These are phyloP conservation scores for Alouatta palliata DNA, from an alignment of 2,113 vertebrate genomes.

Conservation along the genomic window DNA sequence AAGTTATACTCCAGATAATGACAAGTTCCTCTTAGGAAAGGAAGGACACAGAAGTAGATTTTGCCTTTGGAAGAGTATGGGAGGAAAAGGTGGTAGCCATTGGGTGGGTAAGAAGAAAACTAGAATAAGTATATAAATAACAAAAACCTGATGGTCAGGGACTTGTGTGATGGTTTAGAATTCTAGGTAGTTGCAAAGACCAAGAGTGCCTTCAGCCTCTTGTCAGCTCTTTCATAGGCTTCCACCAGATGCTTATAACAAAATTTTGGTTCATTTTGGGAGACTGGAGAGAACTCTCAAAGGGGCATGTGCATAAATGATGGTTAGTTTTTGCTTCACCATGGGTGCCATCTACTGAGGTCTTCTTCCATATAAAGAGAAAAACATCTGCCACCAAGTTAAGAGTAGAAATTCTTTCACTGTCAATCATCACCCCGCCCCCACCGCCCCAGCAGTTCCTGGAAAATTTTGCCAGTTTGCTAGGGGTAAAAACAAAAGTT, in stretches of 20 bases:
- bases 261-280: not conserved
- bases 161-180: not conserved
- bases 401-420: not conserved
- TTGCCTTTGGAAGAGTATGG: not conserved
- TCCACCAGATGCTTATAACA: not conserved
- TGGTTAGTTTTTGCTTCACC: not conserved
- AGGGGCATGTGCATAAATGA: not conserved
- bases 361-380: not conserved
- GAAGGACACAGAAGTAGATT: not conserved
- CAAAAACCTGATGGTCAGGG: not conserved
- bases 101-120: not conserved
- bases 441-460: not conserved
- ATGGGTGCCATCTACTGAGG: not conserved
- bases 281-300: not conserved
- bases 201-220: not conserved
- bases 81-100: not conserved
- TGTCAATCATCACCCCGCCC: not conserved
- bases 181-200: not conserved
- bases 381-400: not conserved
- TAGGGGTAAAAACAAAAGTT: not conserved
- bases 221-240: not conserved
- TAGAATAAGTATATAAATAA: not conserved
- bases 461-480: not conserved
- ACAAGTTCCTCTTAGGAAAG: not conserved
- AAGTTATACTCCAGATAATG: not conserved